phyloP scores from a whole-genome alignment of 2,113 vertebrate genomes.

The Gymnocephalus cernua region DNA sequence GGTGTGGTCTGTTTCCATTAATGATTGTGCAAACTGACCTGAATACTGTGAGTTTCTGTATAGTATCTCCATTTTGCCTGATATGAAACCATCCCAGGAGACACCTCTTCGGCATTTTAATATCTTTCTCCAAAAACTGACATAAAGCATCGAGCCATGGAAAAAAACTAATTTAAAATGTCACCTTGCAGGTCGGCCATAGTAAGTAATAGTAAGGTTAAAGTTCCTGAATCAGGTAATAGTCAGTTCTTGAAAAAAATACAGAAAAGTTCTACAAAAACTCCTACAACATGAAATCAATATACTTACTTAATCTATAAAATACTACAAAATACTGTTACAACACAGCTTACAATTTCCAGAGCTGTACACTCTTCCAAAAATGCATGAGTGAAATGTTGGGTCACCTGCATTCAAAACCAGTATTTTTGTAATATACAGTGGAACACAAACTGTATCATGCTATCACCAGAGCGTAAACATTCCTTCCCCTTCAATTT shows the following conservation, averaged over 20 bases:
- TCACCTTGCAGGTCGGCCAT: background rate
- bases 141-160: background rate
- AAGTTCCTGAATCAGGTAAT: background rate
- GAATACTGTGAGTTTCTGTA: background rate
- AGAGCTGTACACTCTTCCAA: background rate
- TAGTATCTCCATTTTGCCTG: background rate
- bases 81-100: constrained; percentile 7
- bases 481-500: constrained; percentile 13
- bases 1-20: background rate
- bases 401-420: constrained; percentile 15
- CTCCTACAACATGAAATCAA: background rate
- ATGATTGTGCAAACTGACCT: background rate
- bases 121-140: constrained; percentile 24
- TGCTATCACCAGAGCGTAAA: constrained; percentile 12
- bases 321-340: background rate
- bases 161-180: constrained; percentile 15
- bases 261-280: constrained; percentile 7
- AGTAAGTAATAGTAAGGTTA: background rate
- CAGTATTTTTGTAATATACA: constrained; percentile 3
- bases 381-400: constrained; percentile 6
- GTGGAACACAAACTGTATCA: background rate
- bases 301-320: background rate
- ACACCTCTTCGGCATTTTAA: constrained; percentile 1
- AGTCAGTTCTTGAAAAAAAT: background rate
- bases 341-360: background rate